Base-by-base conservation (phyloP, 2,113 vertebrate genomes). In the Brevimyrus niger region DNA sequence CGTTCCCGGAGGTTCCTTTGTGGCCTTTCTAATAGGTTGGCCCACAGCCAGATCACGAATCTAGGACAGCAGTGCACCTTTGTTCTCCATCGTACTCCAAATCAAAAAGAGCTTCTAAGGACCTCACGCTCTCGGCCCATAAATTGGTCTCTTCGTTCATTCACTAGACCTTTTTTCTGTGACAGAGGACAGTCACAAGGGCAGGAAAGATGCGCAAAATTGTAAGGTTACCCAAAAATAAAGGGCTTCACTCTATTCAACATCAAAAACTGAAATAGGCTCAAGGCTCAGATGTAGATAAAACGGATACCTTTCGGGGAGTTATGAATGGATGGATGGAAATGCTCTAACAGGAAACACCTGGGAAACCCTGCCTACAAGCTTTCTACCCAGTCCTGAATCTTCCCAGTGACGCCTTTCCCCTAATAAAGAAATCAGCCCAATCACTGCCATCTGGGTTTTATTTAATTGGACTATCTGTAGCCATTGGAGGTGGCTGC, bases 41-140 rank as follows among this genome's bases (percentile, higher is more conserved):
- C 91, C 51, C 87, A 61, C 31, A 2, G 89, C 85, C 92, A 92
- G 58, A 84, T 84, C 82, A 47, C 82, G 44, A 46, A 46, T 84
- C 38, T 47, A 48, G 82, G 82, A 84, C 44, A 84, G 44, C 82
- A 46, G 35, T 23, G 42, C 38, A 80, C 82, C 82, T 44, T 44
- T 84, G 42, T 47, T 46, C 82, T 46, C 44, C 7, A n/a, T 46
- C 19, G 42, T 44, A 47, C 44, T 84, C 38, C 38, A 84, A 4
- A 84, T 47, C 82, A 46, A 8, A 44, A 23, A 13, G 82, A 6
- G 38, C 35, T 84, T 84, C 38, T 46, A 84, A 46, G 82, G 21
- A n/a, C 82, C 82, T 21, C 82, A 80, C 17, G 35, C 73, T 80
- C 73, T 42, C 17, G 1, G 73, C 73, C 73, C 35, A 80, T 80